Evolutionary conservation across 2,797 vertebrate species (phyloP), one percentile per base, ranked within the genome.

Genomic region (Gephyroberyx darwinii): DNA sequence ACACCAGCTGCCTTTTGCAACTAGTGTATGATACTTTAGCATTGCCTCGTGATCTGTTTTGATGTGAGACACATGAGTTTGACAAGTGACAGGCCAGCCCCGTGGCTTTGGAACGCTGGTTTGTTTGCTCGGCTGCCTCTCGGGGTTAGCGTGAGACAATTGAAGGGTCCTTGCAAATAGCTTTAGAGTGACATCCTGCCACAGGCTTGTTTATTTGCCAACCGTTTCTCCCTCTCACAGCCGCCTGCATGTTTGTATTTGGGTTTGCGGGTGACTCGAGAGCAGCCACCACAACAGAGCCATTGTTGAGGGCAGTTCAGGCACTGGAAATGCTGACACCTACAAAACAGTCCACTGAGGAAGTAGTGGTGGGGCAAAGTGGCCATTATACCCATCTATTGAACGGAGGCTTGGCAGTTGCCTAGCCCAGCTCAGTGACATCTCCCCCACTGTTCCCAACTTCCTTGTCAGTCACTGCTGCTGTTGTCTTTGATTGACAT

Each of bases 131-230:
- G 57, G 33, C 64, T 10, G 48, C 66, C 71, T 77, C 58, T 84
- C 61, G 67, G 59, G 63, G 73, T 82, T 65, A 41, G 61, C 22
- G 33, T 31, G 64, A 81, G 81, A 86, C 81, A 89, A 85, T 87
- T 80, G 70, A 69, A 78, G 69, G 56, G 71, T 83, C 66, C 70
- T 70, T 69, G 48, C 43, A 79, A 72, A 84, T 69, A 69, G 69
- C 68, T 88, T 77, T 86, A 26, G 85, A 90, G 76, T 91, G 90
- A 92, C 90, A 84, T 79, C 84, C 81, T 83, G 87, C 86, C 84
- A 77, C 69, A 2, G 52, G 69, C 59, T 78, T 92, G 91, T 93
- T 93, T 93, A 89, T 92, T 93, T 91, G 74, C 87, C 81, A 62
- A 84, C 75, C 55, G 47, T 77, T 64, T 69, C 71, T 67, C 72